Evolutionary conservation across 1,140 invertebrate species (phyloP), one percentile per base, ranked within the genome.

Genomic region (Brachystomella parvula): DNA sequence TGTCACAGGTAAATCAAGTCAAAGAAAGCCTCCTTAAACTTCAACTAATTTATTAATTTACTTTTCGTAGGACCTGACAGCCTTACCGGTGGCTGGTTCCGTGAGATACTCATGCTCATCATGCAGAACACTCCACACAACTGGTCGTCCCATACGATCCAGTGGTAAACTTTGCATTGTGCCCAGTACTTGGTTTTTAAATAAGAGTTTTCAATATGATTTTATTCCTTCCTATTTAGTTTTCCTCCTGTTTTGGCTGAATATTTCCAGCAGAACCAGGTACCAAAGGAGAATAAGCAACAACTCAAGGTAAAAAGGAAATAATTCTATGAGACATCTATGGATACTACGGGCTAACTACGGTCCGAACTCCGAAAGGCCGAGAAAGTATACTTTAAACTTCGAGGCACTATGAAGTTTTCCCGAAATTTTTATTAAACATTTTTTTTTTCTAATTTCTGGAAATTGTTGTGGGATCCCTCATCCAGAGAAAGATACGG

Each of bases 91-190:
- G 84, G 84, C 0, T 96, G 93, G 87, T 95, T 92, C 74, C 89
- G 92, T 74, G 94, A 97, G 69, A 80, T 97, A 19, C 78, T 98
- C 1, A 86, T 85, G 2, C 89, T 88, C 0, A 94, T 97, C 2
- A 93, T 94, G 85, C 89, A 92, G 71, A 90, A 90, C 75, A 97
- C 94, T 0, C 94, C 94, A 0, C 93, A 96, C 77, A 88, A 87
- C 61, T 97, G 94, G 94, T 89, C 93, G 0, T 86, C 87, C 69
- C 92, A 95, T 75, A 96, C 94, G 0, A 78, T 96, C 1, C 85
- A 89, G 66, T 94, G 90, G 75, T 96, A 53, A 53, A 53, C 9
- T 26, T 6, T 53, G 39, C 39, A 44, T 44, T 44, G 9, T 9
- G 9, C 39, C 39, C n/a, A 44, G 39, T n/a, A n/a, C n/a, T 44